These are phyloP conservation scores for Chelon auratus DNA, from an alignment of 2,797 vertebrate species.

Conservation along the genomic window DNA sequence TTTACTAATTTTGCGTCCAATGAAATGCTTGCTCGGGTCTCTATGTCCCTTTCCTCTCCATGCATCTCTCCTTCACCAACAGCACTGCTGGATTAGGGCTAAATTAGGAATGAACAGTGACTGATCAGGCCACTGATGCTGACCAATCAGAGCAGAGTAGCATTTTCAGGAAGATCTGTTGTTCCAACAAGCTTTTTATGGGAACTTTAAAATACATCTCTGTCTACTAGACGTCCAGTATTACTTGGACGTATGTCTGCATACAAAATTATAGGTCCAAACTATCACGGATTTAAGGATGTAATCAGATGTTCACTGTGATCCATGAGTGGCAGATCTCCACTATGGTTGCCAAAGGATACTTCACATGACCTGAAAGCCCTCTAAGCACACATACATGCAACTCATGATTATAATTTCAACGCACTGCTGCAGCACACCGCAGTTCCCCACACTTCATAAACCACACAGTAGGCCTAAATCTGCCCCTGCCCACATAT, in stretches of 20 bases:
- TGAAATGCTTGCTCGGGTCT: no score
- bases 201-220: neutral
- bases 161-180: no score
- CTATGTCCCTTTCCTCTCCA: no score
- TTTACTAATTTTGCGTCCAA: no score
- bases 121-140: no score
- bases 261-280: neutral
- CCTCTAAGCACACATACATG: conserved; percentile 41
- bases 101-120: no score
- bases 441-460: conserved; percentile 33
- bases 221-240: neutral
- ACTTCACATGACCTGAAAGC: conserved; percentile 48
- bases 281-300: no score
- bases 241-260: neutral
- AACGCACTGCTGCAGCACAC: conserved; percentile 37
- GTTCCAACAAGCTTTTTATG: no score
- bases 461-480: conserved; percentile 31
- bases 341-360: conserved; percentile 46
- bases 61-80: no score
- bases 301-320: neutral
- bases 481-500: conserved; percentile 30
- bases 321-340: conserved; percentile 32
- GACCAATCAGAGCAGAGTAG: no score
- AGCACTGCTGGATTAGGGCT: no score
- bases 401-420: conserved; percentile 42